phyloP scores from a whole-genome alignment of 2,888 invertebrate species.

The Drosophila acutilabella region DNA sequence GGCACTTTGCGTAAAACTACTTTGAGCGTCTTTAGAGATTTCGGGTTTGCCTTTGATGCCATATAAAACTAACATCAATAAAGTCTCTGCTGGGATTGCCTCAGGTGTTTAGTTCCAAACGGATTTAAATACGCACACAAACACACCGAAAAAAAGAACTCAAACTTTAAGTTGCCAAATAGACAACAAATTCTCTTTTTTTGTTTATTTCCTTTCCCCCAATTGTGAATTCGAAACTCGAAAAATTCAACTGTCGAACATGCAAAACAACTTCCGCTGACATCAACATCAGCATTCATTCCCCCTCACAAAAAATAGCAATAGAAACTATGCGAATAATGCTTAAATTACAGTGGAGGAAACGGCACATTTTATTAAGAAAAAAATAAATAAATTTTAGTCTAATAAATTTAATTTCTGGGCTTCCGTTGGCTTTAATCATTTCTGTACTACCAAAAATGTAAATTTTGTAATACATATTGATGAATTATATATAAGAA shows the following conservation, averaged over 20 bases:
- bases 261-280: constrained; percentile 48
- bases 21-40: constrained; percentile 57
- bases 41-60: constrained; percentile 50
- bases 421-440: no score
- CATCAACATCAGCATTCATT: constrained; percentile 1
- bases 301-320: not conserved
- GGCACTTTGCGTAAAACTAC: constrained; percentile 67
- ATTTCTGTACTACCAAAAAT: no score
- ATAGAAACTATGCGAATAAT: not conserved
- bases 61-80: constrained; percentile 50
- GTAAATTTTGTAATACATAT: no score
- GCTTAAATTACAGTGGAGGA: constrained; percentile 4
- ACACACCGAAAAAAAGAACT: not conserved
- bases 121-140: not conserved
- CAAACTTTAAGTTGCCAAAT: constrained; percentile 31
- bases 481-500: no score
- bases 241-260: constrained; percentile 33
- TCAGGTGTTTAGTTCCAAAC: constrained; percentile 47
- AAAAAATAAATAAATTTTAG: no score
- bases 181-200: constrained; percentile 8
- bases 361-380: not conserved
- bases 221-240: constrained; percentile 6
- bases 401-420: no score
- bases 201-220: not conserved
- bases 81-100: constrained; percentile 31